These are phyloP conservation scores for Zosterops borbonicus DNA, from an alignment of 2,113 vertebrate genomes.

Conservation along the genomic window DNA sequence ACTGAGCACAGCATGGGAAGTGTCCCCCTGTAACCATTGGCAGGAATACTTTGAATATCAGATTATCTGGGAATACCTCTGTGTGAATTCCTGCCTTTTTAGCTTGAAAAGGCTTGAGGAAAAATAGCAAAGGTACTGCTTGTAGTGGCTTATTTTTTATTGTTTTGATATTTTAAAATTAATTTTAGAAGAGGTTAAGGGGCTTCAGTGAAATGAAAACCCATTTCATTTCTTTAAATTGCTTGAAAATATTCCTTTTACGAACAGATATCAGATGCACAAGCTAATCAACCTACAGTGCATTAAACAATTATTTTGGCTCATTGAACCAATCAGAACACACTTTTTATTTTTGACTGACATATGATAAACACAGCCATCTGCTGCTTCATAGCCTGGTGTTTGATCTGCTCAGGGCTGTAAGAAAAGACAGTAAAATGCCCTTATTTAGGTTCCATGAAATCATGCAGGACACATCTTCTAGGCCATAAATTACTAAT, in stretches of 20 bases:
- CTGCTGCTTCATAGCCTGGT: conserved; percentile 58
- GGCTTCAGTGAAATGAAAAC: neutral
- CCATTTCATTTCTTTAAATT: conserved; percentile 22
- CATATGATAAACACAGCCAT: conserved; percentile 71
- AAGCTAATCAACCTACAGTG: conserved; percentile 67
- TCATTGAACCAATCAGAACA: conserved; percentile 69
- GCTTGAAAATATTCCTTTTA: conserved; percentile 26
- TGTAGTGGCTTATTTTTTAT: neutral
- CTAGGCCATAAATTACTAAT: conserved; percentile 59
- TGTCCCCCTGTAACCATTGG: neutral
- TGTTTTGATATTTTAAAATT: neutral
- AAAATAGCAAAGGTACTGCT: neutral
- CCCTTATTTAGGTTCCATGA: conserved; percentile 31
- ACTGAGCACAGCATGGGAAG: neutral
- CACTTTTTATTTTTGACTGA: conserved; percentile 68
- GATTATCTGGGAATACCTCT: neutral
- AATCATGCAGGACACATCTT: conserved; percentile 47
- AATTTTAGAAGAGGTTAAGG: neutral
- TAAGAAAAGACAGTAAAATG: conserved; percentile 35
- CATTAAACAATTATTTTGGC: conserved; percentile 73
- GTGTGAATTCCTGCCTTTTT: neutral
- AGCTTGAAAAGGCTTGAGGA: neutral
- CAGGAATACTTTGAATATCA: neutral
- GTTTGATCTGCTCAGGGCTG: conserved; percentile 50
- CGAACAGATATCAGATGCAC: conserved; percentile 62